These are phyloP conservation scores for Athripsodes cinereus DNA, from an alignment of 2,888 invertebrate species.

Conservation along the genomic window DNA sequence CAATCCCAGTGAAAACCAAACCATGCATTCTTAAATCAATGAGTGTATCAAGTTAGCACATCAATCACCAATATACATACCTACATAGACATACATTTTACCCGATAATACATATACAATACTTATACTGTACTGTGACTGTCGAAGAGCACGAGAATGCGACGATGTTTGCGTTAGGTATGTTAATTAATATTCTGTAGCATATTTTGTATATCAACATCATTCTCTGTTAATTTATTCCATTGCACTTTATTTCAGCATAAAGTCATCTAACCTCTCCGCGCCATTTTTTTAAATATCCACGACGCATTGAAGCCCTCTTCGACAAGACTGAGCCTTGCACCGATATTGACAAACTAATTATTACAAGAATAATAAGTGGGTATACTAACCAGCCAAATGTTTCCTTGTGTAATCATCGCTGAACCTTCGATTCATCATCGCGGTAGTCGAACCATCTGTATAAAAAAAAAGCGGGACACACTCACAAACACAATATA, in stretches of 20 bases:
- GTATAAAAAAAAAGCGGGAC: constrained; percentile 30
- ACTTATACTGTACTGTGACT: no score
- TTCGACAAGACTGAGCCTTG: no score
- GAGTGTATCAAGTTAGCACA: not conserved
- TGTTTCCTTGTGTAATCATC: constrained; percentile 51
- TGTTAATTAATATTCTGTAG: no score
- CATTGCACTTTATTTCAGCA: no score
- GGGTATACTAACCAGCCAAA: constrained; percentile 40
- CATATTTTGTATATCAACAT: no score
- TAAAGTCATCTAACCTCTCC: no score
- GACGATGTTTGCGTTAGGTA: no score
- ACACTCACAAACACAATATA: constrained; percentile 15
- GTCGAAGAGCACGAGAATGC: not conserved
- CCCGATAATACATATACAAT: no score
- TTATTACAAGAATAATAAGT: not conserved
- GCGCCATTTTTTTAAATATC: no score
- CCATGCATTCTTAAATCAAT: not conserved
- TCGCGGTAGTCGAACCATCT: constrained; percentile 49
- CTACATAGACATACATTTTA: no score
- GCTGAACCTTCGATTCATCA: constrained; percentile 43
- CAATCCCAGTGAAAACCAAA: not conserved
- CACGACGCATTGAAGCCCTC: no score
- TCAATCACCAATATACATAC: not conserved
- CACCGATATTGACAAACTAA: not conserved
- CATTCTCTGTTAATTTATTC: no score